phyloP scores from a whole-genome alignment of 2,113 vertebrate species.

The Mystacornis crossleyi region DNA sequence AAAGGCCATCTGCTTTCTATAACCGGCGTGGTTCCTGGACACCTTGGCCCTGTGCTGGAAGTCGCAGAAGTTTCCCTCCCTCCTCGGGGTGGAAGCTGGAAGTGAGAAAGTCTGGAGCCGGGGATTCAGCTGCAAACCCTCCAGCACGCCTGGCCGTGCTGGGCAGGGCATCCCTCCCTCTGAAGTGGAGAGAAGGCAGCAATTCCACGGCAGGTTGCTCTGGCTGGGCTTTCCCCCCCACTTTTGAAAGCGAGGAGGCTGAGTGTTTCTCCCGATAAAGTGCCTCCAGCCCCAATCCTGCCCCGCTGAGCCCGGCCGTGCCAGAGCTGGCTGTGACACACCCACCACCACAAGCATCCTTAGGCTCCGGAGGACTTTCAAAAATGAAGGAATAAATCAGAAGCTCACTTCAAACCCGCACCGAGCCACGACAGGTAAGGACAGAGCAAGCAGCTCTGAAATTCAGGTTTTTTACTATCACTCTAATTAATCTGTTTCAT shows the following conservation, averaged over 20 bases:
- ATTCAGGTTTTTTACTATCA: neutral
- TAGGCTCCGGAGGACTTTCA: neutral
- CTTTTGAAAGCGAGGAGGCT: neutral
- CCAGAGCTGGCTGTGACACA: neutral
- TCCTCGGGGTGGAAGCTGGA: neutral
- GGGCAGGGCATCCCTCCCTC: neutral
- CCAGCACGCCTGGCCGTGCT: neutral
- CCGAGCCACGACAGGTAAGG: neutral
- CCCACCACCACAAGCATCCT: neutral
- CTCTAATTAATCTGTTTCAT: neutral
- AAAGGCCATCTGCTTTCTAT: neutral
- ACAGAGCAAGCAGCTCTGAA: neutral
- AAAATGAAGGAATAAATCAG: neutral
- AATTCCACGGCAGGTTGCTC: neutral
- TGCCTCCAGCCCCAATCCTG: neutral
- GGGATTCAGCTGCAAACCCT: neutral
- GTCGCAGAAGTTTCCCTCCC: neutral
- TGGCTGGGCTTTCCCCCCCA: rapidly evolving
- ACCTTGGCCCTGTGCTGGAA: neutral
- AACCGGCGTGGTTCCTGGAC: neutral
- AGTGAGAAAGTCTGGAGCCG: neutral
- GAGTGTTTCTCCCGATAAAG: neutral
- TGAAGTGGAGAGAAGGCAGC: neutral
- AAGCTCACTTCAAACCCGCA: neutral
- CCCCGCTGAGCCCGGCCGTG: neutral